A percentile compares a stretch with the other conserved stretches of the same genome.
Evolutionary conservation across 2,797 vertebrate genomes (phyloP).

Genomic region (Pitangus sulphuratus): DNA sequence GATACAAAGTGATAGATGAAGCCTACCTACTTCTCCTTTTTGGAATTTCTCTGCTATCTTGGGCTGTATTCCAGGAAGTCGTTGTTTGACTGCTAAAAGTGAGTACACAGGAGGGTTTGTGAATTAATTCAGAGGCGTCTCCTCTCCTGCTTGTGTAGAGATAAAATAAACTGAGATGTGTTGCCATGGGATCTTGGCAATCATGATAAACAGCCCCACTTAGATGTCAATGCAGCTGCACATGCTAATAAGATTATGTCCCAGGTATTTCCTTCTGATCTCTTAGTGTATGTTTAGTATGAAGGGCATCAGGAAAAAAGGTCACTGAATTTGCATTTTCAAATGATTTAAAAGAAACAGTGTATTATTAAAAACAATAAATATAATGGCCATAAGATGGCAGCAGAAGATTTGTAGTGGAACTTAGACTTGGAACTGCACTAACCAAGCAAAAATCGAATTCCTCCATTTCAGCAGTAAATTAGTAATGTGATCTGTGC

Average conservation of each 20-base stretch:
- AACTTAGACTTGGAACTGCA: too few species aligned
- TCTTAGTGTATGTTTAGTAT: background rate
- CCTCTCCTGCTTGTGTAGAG: background rate
- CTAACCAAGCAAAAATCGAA: background rate
- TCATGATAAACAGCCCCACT: background rate
- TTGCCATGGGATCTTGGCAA: background rate
- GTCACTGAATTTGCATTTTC: background rate
- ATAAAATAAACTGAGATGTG: background rate
- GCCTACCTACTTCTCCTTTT: background rate
- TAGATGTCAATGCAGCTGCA: background rate
- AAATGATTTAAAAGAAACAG: background rate
- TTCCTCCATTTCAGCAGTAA: background rate
- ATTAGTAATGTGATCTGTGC: background rate
- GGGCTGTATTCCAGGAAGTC: background rate
- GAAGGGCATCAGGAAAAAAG: background rate
- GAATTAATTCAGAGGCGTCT: background rate
- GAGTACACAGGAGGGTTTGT: background rate
- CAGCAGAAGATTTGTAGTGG: constrained; percentile 16
- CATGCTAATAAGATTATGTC: background rate
- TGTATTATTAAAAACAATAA: background rate
- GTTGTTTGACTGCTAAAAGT: background rate
- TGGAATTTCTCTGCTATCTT: background rate
- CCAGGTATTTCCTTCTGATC: background rate
- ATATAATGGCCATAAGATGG: background rate
- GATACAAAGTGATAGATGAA: background rate